phyloP scores from a whole-genome alignment of 2,888 invertebrate genomes.

The Oligia fasciuncula region DNA sequence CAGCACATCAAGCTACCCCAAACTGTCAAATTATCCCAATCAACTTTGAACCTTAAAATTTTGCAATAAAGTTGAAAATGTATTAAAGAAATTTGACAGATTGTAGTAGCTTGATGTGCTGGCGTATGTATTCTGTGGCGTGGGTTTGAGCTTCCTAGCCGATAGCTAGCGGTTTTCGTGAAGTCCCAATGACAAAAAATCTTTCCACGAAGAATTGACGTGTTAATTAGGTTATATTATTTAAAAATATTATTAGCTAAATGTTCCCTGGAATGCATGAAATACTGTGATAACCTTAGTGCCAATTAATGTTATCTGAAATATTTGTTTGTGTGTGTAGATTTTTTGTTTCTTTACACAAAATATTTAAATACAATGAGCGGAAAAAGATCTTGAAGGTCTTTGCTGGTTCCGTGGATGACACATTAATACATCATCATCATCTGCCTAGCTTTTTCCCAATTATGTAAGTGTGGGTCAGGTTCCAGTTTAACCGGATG shows the following conservation, averaged over 20 bases:
- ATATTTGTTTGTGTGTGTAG: not conserved
- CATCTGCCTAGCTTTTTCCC: too few species aligned
- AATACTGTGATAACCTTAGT: slow-evolving; percentile 25
- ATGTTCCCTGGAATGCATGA: not conserved
- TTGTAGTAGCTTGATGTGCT: too few species aligned
- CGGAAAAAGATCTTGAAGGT: not conserved
- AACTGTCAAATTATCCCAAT: too few species aligned
- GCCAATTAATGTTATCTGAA: slow-evolving; percentile 16
- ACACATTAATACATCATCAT: not conserved
- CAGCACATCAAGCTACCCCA: too few species aligned
- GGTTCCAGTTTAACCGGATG: too few species aligned
- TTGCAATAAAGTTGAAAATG: too few species aligned
- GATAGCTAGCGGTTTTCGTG: too few species aligned
- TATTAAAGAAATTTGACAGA: too few species aligned
- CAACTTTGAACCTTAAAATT: too few species aligned
- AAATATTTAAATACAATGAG: not conserved
- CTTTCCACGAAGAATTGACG: not conserved
- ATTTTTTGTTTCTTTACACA: not conserved
- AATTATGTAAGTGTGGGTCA: too few species aligned
- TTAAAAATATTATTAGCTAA: not conserved
- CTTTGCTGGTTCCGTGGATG: not conserved
- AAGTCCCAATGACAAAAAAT: not conserved
- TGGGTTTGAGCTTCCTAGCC: not conserved
- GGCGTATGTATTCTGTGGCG: not conserved
- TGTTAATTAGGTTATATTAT: not conserved